Base-by-base conservation (phyloP, 2,113 vertebrate species). In the Amphiprion ocellaris region DNA sequence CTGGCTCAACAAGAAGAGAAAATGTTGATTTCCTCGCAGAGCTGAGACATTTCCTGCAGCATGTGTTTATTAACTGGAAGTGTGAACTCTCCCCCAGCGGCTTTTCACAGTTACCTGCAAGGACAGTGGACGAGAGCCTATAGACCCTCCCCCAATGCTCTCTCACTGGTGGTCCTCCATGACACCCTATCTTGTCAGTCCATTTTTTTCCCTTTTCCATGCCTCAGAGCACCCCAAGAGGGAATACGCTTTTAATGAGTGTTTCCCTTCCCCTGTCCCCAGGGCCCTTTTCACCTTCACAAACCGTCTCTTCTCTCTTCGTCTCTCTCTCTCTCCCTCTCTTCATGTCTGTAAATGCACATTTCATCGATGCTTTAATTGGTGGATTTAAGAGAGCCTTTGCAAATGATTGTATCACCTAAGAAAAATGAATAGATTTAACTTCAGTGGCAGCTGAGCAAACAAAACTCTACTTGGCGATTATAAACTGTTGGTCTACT, bases 11-110 rank as follows among this genome's bases (percentile, higher is more conserved):
- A 12, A 72, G 81, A 74, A 74, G 54, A 74, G 37, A 86, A 80
- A 16, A 24, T 17, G 83, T 44, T 65, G 80, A 88, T 88, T 92
- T 85, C 56, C 9, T 83, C 74, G 69, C 81, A 50, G 70, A 90
- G 78, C 71, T 80, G 90, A 83, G 87, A 92, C 83, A 73, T 92
- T 90, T 92, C 78, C 83, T 80, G 59, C 75, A 77, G 82, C 75
- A 81, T 87, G 89, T 86, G 90, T 92, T 92, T 92, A 92, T 90
- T 92, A 92, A 90, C 68, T 82, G 70, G 59, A 90, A 88, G 91
- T 92, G 91, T 87, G 84, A 93, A 89, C 77, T 82, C 84, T 81
- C 69, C 66, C 75, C 69, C 82, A 4, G 6, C 8, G 50, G 88
- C 59, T 81, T 92, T 91, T 92, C 89, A 87, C 90, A 92, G 83